Percentiles rank a stretch among this genome's conserved stretches.
phyloP scores from a whole-genome alignment of 2,888 invertebrate species.

The Habrosyne pyritoides region DNA sequence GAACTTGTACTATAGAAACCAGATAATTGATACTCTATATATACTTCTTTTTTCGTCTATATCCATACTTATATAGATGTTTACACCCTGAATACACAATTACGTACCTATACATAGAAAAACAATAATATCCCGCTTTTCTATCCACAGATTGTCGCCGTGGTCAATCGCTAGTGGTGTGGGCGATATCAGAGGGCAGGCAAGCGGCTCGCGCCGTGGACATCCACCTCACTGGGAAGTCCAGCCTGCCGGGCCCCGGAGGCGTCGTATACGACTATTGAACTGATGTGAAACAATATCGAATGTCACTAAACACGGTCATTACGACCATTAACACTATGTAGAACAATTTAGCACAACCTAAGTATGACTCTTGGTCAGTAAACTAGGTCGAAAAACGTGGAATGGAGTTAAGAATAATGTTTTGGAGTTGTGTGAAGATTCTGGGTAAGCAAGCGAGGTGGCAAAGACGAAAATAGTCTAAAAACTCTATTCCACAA shows the following conservation, averaged over 20 bases:
- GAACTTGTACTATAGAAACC: no score
- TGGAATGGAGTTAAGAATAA: background rate
- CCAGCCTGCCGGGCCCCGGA: slow-evolving; percentile 95
- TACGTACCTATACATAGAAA: no score
- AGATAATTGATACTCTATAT: no score
- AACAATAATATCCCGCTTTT: no score
- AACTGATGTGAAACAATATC: slow-evolving; percentile 19
- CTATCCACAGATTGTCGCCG: slow-evolving; percentile 96
- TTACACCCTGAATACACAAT: no score
- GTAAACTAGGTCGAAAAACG: background rate
- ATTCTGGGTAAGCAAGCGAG: no score
- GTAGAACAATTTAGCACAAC: slow-evolving; percentile 7
- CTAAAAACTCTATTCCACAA: background rate
- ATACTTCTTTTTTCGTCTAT: no score
- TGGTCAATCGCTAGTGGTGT: slow-evolving; percentile 99
- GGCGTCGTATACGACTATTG: slow-evolving; percentile 87
- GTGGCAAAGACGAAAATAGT: no score
- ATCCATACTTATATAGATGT: no score
- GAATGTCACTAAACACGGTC: background rate
- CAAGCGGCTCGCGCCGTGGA: slow-evolving; percentile 98
- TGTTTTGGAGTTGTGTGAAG: no score
- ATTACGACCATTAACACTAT: background rate
- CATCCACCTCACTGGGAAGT: slow-evolving; percentile 89
- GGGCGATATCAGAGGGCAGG: slow-evolving; percentile 99
- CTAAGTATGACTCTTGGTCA: background rate